A percentile compares a stretch with the other conserved stretches of the same genome.
Evolutionary conservation across 2,113 vertebrate genomes (phyloP).

Genomic region (Phyllopteryx taeniolatus): DNA sequence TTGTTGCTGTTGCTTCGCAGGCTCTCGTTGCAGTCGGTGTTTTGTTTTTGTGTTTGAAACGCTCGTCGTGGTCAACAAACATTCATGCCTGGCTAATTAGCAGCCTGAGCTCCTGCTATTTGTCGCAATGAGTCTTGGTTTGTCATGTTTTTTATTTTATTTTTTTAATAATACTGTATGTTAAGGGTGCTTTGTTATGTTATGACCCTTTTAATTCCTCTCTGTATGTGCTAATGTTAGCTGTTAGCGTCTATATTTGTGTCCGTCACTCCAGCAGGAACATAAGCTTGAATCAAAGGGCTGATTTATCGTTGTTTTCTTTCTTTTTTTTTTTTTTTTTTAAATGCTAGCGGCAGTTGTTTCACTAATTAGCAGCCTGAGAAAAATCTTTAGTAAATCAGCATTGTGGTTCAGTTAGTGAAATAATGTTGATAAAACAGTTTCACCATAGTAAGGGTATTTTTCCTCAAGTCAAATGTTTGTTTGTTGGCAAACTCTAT

Average conservation of each 20-base stretch:
- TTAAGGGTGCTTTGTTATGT: background rate
- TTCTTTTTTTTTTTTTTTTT: background rate
- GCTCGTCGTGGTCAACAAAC: background rate
- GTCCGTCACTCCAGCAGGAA: background rate
- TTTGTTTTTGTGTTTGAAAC: background rate
- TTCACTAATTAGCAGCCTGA: background rate
- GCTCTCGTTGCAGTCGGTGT: background rate
- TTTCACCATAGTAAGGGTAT: background rate
- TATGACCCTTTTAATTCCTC: background rate
- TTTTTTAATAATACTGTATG: background rate
- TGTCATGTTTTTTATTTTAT: too few species aligned
- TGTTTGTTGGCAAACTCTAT: background rate
- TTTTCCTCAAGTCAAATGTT: background rate
- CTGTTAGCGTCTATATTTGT: background rate
- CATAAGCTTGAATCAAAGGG: background rate
- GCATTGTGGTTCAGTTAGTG: background rate
- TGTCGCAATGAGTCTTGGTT: background rate
- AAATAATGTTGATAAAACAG: background rate
- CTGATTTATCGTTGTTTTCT: background rate
- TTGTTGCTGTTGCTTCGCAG: background rate
- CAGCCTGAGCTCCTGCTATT: background rate
- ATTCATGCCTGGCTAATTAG: background rate
- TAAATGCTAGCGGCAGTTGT: background rate
- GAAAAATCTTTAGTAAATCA: background rate
- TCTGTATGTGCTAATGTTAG: background rate